Base-by-base conservation (phyloP, 1,140 invertebrate genomes). In the Leptinotarsa texana region DNA sequence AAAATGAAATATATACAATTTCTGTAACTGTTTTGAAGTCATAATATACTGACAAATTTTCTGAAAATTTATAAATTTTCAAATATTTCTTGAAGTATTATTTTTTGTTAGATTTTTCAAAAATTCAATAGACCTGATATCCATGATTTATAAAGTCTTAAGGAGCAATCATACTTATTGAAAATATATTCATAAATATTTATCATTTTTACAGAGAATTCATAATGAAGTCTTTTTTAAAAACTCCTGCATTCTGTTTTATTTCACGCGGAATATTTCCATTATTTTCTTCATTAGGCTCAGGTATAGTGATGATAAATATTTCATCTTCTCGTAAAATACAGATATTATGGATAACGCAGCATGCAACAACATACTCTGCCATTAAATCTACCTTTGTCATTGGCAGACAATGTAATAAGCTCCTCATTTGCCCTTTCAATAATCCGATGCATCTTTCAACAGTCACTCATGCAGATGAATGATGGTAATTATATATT, bases 201-300 rank as follows among this genome's bases (percentile, higher is more conserved):
- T 71, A 65, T 73, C 57, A 73, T 65, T 65, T 73, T 63, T 73
- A 73, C 71, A 73, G 65, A 65, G 49, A 73, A 73, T 73, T 73
- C 71, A 65, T 63, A 21, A 73, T 73, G 27, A 65, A 24, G 24
- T 65, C 62, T 73, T 62, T 73, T 73, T 73, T 73, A 73, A 65
- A 48, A 73, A 65, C 42, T 42, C 71, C 27, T 73, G 71, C 71
- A 73, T 73, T 73, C n/a, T 62, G 71, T 65, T 62, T 65, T 63
- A 63, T 65, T 73, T 73, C 71, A 73, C 71, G 71, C 22, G 62
- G 24, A 73, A 65, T 22, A 27, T 73, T 73, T 66, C 62, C 71
- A 65, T 73, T 73, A 73, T 73, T 73, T 73, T 73, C 71, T 63
- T 73, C 27, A 73, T 73, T 73, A 73, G 21, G 21, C n/a, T 65